Base-by-base conservation (phyloP, 2,888 invertebrate species). In the Arctia plantaginis region DNA sequence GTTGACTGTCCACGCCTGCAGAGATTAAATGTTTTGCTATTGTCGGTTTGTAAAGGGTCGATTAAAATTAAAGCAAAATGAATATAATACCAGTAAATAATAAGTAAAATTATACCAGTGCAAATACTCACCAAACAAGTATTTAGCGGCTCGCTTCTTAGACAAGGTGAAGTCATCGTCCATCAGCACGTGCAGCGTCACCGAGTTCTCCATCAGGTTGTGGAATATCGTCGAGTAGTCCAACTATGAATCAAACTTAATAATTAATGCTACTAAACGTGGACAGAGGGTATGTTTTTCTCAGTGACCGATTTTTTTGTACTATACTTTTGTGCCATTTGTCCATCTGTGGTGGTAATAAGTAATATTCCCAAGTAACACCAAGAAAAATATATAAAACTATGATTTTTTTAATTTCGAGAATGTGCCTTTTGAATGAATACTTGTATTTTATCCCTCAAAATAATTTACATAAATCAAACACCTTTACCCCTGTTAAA, bases 151-250 rank as follows among this genome's bases (percentile, higher is more conserved):
- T 65, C 97, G 96, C 77, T 97, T 96, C 91, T 97, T 98, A 69
- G 97, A 97, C 79, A 98, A 96, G 74, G 96, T 96, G 88, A 98
- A 98, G 83, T 98, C 97, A 20, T 97, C 97, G 87, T 98, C 97
- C 97, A 98, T 98, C 47, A 99, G 91, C 77, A 98, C 97, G 89
- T 99, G 98, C 0, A 99, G 95, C 6, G 97, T 97, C 75, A 98
- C 97, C 3, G 97, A 98, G 89, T 97, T 97, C 92, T 98, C 98
- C 84, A 97, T 96, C 89, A 99, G 94, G 82, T 97, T 97, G 94
- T 98, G 98, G 88, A 98, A 97, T 75, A 98, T 96, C 41, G 98
- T 98, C 4, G 98, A 97, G 90, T 98, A 98, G 91, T 98, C 98
- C 91, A 98, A 92, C 97, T 98, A 92, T 74, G 93, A 62, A 62